Evolutionary conservation across 2,797 vertebrate genomes (phyloP).

Genomic region (Bovichtus variegatus): DNA sequence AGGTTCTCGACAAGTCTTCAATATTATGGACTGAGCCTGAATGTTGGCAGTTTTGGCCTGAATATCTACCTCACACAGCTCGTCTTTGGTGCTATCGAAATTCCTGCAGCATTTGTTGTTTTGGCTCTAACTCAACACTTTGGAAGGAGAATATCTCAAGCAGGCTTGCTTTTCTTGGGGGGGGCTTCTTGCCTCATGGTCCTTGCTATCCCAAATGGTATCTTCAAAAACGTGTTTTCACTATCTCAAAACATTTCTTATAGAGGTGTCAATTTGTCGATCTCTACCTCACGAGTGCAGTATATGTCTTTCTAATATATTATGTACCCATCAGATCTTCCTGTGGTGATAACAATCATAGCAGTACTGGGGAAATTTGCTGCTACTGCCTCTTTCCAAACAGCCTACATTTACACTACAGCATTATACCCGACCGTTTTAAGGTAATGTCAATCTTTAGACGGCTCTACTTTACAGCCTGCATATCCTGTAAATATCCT

Average conservation of each 20-base stretch:
- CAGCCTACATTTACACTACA: slow-evolving; percentile 82
- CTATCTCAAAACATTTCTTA: not conserved
- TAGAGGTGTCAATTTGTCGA: not conserved
- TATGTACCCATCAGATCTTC: slow-evolving; percentile 75
- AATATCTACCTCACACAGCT: slow-evolving; percentile 90
- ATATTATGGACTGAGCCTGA: slow-evolving; percentile 88
- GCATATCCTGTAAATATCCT: no score
- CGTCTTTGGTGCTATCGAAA: slow-evolving; percentile 86
- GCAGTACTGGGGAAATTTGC: slow-evolving; percentile 85
- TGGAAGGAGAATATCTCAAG: slow-evolving; percentile 83
- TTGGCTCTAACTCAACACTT: slow-evolving; percentile 79
- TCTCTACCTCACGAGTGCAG: not conserved
- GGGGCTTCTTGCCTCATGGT: slow-evolving; percentile 83
- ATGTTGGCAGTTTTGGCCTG: slow-evolving; percentile 87
- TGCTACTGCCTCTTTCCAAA: slow-evolving; percentile 72
- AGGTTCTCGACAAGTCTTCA: slow-evolving; percentile 88
- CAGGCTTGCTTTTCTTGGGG: slow-evolving; percentile 73
- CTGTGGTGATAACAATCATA: slow-evolving; percentile 72
- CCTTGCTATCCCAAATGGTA: slow-evolving; percentile 85
- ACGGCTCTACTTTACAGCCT: no score
- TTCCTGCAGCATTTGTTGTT: slow-evolving; percentile 77
- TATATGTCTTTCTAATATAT: not conserved
- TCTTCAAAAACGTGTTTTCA: not conserved
- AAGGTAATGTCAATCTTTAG: slow-evolving; percentile 75
- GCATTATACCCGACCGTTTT: slow-evolving; percentile 88